Evolutionary conservation across 2,888 invertebrate species (phyloP).

Genomic region (Nematopogon swammerdamellus): DNA sequence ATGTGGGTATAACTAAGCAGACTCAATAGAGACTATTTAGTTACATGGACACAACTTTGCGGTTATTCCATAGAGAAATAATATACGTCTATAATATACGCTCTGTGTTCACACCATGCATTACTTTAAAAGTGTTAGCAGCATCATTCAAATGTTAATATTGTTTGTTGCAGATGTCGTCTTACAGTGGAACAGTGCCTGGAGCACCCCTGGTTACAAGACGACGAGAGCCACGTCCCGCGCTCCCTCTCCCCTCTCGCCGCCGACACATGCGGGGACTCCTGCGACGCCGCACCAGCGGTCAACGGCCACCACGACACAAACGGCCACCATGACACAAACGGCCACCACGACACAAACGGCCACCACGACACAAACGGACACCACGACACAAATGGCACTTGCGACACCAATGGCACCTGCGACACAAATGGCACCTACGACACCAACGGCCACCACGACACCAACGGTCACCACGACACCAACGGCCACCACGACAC

Average conservation of each 20-base stretch:
- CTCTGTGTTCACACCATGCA: no score
- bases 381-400: conserved; percentile 5
- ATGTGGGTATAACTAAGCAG: no score
- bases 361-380: conserved; percentile 5
- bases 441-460: not conserved
- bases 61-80: no score
- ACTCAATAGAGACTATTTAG: no score
- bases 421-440: conserved; percentile 1
- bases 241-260: conserved; percentile 30
- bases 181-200: conserved; percentile 86
- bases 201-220: conserved; percentile 85
- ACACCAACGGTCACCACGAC: conserved; percentile 3
- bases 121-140: no score
- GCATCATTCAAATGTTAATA: not conserved
- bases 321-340: conserved; percentile 17
- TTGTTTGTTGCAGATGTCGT: conserved; percentile 67
- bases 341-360: conserved; percentile 9
- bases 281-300: conserved; percentile 26
- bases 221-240: conserved; percentile 52
- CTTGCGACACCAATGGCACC: conserved; percentile 3
- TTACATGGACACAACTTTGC: no score
- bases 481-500: conserved; percentile 15
- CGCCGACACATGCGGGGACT: conserved; percentile 33
- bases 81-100: no score
- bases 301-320: conserved; percentile 22